phyloP scores from a whole-genome alignment of 2,797 vertebrate genomes.

The Siniperca scherzeri region DNA sequence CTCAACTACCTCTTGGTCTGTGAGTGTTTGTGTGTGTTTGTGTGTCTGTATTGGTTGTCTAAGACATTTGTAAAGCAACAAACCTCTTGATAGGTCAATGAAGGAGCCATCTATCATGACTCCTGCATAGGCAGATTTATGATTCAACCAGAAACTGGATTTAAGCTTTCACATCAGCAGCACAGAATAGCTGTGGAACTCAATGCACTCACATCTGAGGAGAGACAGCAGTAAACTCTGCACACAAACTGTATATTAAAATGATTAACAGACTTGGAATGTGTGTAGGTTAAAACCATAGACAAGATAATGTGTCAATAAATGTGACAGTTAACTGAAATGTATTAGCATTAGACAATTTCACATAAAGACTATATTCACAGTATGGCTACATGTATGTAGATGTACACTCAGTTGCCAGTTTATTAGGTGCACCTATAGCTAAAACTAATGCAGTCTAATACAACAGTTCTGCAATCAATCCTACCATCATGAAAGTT shows the following conservation, averaged over 20 bases:
- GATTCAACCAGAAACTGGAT: conserved; percentile 21
- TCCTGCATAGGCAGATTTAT: conserved; percentile 38
- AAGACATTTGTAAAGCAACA: conserved; percentile 42
- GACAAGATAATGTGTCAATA: neutral
- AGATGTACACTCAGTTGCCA: neutral
- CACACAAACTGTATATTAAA: neutral
- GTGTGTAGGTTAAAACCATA: neutral
- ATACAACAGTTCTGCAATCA: too few species aligned
- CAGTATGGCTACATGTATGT: neutral
- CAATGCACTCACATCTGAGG: neutral
- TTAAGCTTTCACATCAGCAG: neutral
- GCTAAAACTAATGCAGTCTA: too few species aligned
- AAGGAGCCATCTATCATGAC: conserved; percentile 45
- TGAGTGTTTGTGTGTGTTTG: conserved; percentile 29
- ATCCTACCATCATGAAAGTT: too few species aligned
- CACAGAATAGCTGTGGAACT: neutral
- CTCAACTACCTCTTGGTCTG: conserved; percentile 28
- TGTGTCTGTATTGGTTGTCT: conserved; percentile 19
- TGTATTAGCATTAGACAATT: neutral
- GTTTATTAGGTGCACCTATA: neutral
- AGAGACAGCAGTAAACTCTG: neutral
- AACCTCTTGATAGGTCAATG: conserved; percentile 44
- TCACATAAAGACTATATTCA: neutral
- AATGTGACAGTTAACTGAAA: neutral
- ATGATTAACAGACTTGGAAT: neutral